These are phyloP conservation scores for Lucilia sericata DNA, from an alignment of 1,140 invertebrate species.

Conservation along the genomic window DNA sequence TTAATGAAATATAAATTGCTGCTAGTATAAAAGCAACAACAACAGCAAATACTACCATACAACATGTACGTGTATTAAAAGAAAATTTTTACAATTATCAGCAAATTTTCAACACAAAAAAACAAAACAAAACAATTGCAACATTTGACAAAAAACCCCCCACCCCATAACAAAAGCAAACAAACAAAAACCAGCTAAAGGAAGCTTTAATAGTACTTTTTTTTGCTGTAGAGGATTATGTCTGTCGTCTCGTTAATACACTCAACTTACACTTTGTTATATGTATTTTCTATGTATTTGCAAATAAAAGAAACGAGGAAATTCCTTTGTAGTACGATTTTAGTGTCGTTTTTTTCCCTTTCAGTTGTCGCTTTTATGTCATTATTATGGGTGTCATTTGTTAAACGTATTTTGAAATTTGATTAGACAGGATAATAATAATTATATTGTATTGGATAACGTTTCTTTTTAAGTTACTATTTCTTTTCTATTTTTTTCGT, in stretches of 20 bases:
- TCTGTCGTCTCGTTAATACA: neutral
- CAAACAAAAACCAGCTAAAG: too few relatives aligned
- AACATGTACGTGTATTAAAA: neutral
- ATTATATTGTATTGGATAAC: too few relatives aligned
- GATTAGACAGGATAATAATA: too few relatives aligned
- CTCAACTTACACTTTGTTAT: neutral
- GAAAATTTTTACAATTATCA: neutral
- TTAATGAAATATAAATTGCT: constrained; percentile 2
- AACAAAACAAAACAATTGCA: neutral
- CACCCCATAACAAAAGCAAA: too few relatives aligned
- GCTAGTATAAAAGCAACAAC: neutral
- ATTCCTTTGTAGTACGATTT: too few relatives aligned
- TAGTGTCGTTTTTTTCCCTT: neutral
- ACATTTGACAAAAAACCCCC: neutral
- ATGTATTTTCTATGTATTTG: neutral
- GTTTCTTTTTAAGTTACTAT: too few relatives aligned
- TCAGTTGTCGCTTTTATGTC: neutral
- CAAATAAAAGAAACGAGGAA: too few relatives aligned
- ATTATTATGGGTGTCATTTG: neutral
- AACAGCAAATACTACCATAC: too few relatives aligned
- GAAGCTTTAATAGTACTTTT: neutral
- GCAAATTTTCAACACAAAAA: neutral
- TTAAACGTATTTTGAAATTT: neutral
- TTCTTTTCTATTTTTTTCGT: too few relatives aligned
- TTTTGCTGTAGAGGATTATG: neutral